phyloP scores from a whole-genome alignment of 1,140 invertebrate genomes.

The Globodera rostochiensis region DNA sequence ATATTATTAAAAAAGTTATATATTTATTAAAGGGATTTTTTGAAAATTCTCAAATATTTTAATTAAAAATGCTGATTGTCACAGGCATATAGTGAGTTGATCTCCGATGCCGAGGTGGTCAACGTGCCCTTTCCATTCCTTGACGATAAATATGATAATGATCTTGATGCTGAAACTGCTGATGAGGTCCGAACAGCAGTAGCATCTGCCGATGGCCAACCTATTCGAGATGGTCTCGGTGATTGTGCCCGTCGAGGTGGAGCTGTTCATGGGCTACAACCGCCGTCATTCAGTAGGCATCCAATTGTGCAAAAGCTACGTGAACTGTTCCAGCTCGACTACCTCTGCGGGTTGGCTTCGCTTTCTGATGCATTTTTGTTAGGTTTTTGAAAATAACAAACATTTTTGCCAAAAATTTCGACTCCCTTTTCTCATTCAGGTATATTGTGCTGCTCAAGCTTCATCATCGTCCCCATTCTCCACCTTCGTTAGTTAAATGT shows the following conservation, averaged over 20 bases:
- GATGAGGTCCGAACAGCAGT: too few species aligned
- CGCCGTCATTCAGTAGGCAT: slow-evolving; percentile 50
- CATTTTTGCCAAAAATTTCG: background rate
- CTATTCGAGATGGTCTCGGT: background rate
- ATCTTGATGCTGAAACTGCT: background rate
- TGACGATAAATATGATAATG: slow-evolving; percentile 34
- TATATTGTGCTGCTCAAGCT: slow-evolving; percentile 59
- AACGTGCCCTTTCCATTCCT: slow-evolving; percentile 63
- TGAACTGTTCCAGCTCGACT: slow-evolving; percentile 44
- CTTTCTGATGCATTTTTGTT: background rate
- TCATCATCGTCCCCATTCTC: slow-evolving; percentile 12
- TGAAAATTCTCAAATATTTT: slow-evolving; percentile 15
- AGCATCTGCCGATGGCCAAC: too few species aligned
- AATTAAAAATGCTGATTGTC: slow-evolving; percentile 16
- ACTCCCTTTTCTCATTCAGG: background rate
- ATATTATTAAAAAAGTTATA: background rate
- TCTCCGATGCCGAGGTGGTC: slow-evolving; percentile 56
- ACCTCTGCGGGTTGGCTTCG: slow-evolving; percentile 42
- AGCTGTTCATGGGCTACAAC: background rate
- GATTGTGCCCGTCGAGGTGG: too few species aligned
- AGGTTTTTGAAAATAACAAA: background rate
- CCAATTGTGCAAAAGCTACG: slow-evolving; percentile 51
- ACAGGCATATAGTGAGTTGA: slow-evolving; percentile 57
- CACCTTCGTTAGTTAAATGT: background rate
- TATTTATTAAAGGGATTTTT: background rate